Conservation (phyloP, 2,113 vertebrate species). For the Platysteira castanea region DNA sequence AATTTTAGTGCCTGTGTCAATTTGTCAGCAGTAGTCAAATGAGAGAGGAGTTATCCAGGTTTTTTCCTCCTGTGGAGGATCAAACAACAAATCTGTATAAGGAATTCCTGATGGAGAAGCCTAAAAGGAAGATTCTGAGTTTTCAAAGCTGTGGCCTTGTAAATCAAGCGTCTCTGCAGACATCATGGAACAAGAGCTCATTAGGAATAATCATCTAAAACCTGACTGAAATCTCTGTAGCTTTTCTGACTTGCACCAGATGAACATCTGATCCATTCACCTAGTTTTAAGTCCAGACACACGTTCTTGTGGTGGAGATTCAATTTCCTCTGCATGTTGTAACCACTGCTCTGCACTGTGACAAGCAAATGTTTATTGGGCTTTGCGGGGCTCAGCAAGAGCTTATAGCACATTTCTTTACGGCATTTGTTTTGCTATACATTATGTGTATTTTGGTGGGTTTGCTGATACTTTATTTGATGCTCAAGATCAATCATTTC, state of each 20-base stretch:
- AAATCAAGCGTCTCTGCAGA: not conserved
- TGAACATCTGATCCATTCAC: conserved; percentile 1
- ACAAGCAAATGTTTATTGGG: not conserved
- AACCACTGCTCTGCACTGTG: not conserved
- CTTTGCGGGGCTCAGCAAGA: not conserved
- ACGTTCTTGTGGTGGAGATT: not conserved
- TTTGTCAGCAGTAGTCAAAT: not conserved
- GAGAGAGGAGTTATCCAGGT: not conserved
- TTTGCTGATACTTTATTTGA: not conserved
- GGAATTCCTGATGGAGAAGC: not conserved
- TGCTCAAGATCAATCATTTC: not conserved
- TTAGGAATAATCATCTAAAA: conserved; percentile 30
- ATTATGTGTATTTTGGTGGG: not conserved
- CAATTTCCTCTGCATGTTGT: not conserved
- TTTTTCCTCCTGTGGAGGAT: conserved; percentile 17
- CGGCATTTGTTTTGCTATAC: not conserved
- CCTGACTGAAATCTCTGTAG: conserved; percentile 13
- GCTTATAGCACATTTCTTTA: not conserved
- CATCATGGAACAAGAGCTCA: not conserved
- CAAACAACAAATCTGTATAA: conserved; percentile 24
- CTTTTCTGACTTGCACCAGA: not conserved
- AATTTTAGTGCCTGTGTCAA: conserved; percentile 6
- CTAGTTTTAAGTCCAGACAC: conserved; percentile 35
- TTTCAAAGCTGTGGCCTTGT: not conserved
- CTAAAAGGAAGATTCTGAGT: conserved; percentile 1